Percentiles rank a stretch among this genome's conserved stretches.
Evolutionary conservation across 2,888 invertebrate genomes (phyloP).

Genomic region (Poecilus cupreus): DNA sequence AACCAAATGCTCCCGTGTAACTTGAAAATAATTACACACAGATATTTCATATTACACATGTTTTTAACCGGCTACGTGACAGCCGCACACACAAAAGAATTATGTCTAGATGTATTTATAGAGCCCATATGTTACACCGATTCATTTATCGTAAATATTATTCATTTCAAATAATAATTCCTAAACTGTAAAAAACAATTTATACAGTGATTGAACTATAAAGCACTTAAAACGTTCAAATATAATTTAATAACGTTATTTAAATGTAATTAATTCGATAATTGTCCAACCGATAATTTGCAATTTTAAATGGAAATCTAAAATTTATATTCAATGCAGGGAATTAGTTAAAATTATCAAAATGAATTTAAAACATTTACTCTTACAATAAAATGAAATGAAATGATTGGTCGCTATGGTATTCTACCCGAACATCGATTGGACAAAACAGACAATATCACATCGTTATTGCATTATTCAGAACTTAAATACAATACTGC

Average conservation of each 20-base stretch:
- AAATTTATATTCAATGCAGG: conserved; percentile 5
- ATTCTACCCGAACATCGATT: too few relatives aligned
- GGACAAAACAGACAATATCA: neutral
- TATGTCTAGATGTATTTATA: too few relatives aligned
- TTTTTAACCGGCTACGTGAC: neutral
- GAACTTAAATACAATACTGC: conserved; percentile 40
- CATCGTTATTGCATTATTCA: conserved; percentile 30
- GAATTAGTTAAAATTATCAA: neutral
- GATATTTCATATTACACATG: neutral
- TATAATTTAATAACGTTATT: conserved; percentile 6
- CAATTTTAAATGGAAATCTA: conserved; percentile 14
- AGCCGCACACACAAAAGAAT: too few relatives aligned
- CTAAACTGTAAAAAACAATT: too few relatives aligned
- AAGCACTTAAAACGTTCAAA: neutral
- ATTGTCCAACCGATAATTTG: neutral
- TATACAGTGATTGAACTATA: neutral
- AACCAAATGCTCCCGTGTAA: neutral
- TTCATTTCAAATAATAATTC: too few relatives aligned
- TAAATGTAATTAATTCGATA: conserved; percentile 2
- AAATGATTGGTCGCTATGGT: too few relatives aligned
- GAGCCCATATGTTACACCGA: too few relatives aligned
- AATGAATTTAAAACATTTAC: too few relatives aligned
- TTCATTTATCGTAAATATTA: too few relatives aligned
- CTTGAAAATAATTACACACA: conserved; percentile 35
- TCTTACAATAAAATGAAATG: neutral